Conservation (phyloP, 1,140 invertebrate species). For the Heliothis subflexa region DNA sequence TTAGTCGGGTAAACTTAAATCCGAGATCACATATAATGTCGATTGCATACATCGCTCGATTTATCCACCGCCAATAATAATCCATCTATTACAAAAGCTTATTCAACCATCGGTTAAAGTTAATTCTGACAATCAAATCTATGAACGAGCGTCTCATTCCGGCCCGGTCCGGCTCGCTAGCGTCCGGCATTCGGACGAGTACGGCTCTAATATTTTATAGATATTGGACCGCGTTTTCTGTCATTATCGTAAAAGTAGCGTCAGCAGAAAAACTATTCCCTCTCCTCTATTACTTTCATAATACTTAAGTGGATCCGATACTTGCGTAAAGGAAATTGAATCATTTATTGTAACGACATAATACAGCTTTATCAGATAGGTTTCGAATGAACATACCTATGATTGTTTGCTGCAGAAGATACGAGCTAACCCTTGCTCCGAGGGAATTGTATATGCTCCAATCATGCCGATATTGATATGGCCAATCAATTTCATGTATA, state of each 20-base stretch:
- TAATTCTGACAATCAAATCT: conserved; percentile 66
- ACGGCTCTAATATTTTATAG: conserved; percentile 81
- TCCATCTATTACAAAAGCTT: conserved; percentile 43
- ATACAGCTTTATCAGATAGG: conserved; percentile 80
- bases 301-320: conserved; percentile 85
- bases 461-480: conserved; percentile 31
- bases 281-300: conserved; percentile 83
- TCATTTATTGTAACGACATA: conserved; percentile 83
- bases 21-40: conserved; percentile 10
- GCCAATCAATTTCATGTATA: conserved; percentile 37
- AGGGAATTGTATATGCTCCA: conserved; percentile 12
- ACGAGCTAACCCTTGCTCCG: conserved; percentile 51
- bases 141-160: conserved; percentile 53
- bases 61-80: conserved; percentile 32
- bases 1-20: conserved; percentile 5
- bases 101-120: conserved; percentile 45
- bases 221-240: conserved; percentile 82
- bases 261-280: conserved; percentile 85
- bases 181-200: conserved; percentile 52
- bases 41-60: conserved; percentile 3
- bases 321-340: conserved; percentile 84
- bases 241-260: conserved; percentile 84
- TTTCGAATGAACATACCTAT: conserved; percentile 72
- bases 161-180: conserved; percentile 46
- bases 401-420: conserved; percentile 61